These are phyloP conservation scores for Lepidothrix coronata DNA, from an alignment of 2,113 vertebrate genomes.

Conservation along the genomic window DNA sequence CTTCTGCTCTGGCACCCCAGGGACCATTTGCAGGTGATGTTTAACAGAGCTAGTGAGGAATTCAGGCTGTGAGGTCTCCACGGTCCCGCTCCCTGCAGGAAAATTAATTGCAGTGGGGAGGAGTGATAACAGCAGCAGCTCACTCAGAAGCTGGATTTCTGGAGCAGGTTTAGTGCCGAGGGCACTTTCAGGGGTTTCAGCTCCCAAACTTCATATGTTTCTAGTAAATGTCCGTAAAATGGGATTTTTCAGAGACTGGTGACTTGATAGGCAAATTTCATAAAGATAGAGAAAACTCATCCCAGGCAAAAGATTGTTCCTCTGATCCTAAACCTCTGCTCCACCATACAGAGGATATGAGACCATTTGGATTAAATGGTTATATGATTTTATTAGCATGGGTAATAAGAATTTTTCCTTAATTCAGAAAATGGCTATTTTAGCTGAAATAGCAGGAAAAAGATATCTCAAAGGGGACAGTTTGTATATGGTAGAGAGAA, in stretches of 20 bases:
- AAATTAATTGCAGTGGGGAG: not conserved
- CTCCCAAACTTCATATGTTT: not conserved
- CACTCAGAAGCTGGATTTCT: not conserved
- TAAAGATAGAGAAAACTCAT: not conserved
- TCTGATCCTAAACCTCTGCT: not conserved
- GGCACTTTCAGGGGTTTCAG: not conserved
- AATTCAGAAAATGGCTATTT: constrained; percentile 1
- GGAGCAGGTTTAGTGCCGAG: not conserved
- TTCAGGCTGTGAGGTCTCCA: not conserved
- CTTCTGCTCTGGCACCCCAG: not conserved
- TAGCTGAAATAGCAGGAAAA: not conserved
- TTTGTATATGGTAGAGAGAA: not conserved
- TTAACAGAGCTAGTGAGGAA: not conserved
- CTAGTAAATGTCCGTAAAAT: not conserved
- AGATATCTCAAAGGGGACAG: not conserved
- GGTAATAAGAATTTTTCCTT: not conserved
- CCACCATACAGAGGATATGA: not conserved
- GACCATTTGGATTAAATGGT: not conserved
- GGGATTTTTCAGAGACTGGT: not conserved
- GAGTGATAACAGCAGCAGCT: not conserved
- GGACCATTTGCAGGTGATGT: not conserved
- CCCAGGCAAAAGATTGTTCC: not conserved
- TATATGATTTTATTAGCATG: not conserved
- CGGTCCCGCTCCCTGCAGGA: not conserved
- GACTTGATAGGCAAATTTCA: not conserved